A percentile compares a stretch with the other conserved stretches of the same genome.
Evolutionary conservation across 2,888 invertebrate genomes (phyloP).

Genomic region (Himalopsyche tibetana): DNA sequence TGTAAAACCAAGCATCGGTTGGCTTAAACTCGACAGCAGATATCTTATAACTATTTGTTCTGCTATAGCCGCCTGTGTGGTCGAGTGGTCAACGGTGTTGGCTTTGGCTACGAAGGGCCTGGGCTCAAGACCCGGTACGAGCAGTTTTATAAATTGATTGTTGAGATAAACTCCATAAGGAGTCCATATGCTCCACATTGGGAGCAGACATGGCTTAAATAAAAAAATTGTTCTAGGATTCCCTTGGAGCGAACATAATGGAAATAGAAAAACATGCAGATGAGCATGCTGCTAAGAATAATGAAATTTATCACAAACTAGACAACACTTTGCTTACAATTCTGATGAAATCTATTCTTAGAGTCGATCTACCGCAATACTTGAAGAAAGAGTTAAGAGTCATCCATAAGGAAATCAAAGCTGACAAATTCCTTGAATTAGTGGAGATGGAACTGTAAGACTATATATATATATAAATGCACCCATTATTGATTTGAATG

Average conservation of each 20-base stretch:
- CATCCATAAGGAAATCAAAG: slow-evolving; percentile 82
- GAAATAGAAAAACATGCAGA: slow-evolving; percentile 16
- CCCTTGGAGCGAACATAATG: background rate
- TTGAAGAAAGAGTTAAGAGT: slow-evolving; percentile 81
- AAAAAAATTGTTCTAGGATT: too few species aligned
- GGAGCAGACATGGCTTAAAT: too few species aligned
- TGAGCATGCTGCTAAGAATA: background rate
- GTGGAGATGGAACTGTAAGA: slow-evolving; percentile 79
- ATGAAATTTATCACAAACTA: background rate
- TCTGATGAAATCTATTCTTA: slow-evolving; percentile 76
- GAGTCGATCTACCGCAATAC: slow-evolving; percentile 79
- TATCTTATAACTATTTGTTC: background rate
- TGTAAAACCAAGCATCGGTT: too few species aligned
- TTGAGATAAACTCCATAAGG: too few species aligned
- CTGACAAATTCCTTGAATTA: slow-evolving; percentile 83
- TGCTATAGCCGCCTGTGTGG: too few species aligned
- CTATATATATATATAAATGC: too few species aligned
- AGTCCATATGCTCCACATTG: too few species aligned
- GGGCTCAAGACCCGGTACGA: too few species aligned
- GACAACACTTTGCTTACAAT: slow-evolving; percentile 68
- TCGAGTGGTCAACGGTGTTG: too few species aligned
- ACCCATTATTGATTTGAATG: background rate
- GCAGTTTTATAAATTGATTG: too few species aligned
- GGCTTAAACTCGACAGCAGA: too few species aligned
- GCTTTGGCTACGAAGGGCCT: too few species aligned